Percentiles rank a stretch among this genome's conserved stretches.
These are phyloP conservation scores for Sciurus carolinensis DNA, from an alignment of 2,797 vertebrate genomes.

Conservation along the genomic window DNA sequence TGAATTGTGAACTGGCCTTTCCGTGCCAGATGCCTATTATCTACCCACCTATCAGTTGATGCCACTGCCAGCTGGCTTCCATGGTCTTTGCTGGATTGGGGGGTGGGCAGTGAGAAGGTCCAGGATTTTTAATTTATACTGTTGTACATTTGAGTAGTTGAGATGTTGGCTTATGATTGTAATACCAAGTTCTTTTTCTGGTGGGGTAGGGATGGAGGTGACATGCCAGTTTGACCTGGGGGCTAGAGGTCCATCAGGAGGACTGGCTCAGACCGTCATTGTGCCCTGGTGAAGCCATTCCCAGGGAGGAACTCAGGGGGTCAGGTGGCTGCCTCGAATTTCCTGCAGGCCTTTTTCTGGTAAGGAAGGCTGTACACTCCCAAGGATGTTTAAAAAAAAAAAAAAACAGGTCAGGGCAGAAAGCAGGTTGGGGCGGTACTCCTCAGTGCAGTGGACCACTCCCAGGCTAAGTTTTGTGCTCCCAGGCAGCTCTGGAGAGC, in stretches of 20 bases:
- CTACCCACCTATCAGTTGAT: rapidly evolving
- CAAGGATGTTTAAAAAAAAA: background rate
- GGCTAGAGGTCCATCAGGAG: background rate
- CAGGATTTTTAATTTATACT: background rate
- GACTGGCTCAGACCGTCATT: background rate
- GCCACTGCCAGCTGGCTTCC: background rate
- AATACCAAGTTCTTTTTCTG: background rate
- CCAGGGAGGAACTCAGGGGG: background rate
- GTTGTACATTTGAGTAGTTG: background rate
- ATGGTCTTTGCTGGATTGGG: background rate
- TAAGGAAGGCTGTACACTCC: background rate
- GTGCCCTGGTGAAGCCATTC: background rate
- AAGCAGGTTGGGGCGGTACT: background rate
- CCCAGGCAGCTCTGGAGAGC: background rate
- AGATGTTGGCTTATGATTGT: background rate
- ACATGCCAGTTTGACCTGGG: background rate
- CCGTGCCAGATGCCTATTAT: background rate
- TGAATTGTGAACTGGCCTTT: background rate
- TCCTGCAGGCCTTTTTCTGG: background rate
- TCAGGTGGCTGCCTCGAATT: background rate
- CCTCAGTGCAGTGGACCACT: background rate
- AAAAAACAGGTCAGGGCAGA: background rate
- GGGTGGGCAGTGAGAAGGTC: background rate
- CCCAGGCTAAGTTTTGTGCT: background rate
- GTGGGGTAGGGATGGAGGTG: background rate